Base-by-base conservation (phyloP, 2,888 invertebrate genomes). In the Drosophila mettleri region DNA sequence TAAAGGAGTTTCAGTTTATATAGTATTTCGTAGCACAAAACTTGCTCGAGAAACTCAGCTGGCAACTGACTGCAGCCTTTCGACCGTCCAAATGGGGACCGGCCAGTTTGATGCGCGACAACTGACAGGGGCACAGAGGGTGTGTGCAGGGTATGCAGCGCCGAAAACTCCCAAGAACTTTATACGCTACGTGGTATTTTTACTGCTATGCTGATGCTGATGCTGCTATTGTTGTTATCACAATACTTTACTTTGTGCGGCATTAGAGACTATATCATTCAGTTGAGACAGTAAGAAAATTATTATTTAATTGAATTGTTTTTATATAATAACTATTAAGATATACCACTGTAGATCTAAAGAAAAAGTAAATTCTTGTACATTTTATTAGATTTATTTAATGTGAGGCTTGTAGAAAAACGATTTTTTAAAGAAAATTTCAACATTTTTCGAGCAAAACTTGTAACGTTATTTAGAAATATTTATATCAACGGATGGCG, bases 21-120 rank as follows among this genome's bases (percentile, higher is more conserved):
- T 48, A 60, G 74, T 46, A 63, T 86, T 74, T 69, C 66, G 68
- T 65, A 54, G 80, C 63, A 57, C 54, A 80, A 80, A 83, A 83
- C 78, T 83, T 86, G 72, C 69, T 29, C 18, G 46, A 70, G 46
- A 70, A 84, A 88, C 88, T 88, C 88, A 83, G 70, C 80, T 82
- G 88, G 69, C 66, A 79, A 67, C 82, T 81, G 66, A 55, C 79
- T 62, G 55, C 20, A 20, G 58, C 27, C 16, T 16, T 36, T 53
- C 39, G 34, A 31, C 60, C 45, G 33, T 54, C 71, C 7, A 51
- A 51, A 31, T 55, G 53, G 71, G 39, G 39, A 53, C 12, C 39
- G 52, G 55, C n/a, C 49, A 52, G 48, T 14, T 31, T 46, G 46
- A 18, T 16, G 22, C 7, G 27, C 22, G 33, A 22, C 38, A 41